Evolutionary conservation across 2,113 vertebrate genomes (phyloP).

Genomic region (Cynopterus brachyotis): DNA sequence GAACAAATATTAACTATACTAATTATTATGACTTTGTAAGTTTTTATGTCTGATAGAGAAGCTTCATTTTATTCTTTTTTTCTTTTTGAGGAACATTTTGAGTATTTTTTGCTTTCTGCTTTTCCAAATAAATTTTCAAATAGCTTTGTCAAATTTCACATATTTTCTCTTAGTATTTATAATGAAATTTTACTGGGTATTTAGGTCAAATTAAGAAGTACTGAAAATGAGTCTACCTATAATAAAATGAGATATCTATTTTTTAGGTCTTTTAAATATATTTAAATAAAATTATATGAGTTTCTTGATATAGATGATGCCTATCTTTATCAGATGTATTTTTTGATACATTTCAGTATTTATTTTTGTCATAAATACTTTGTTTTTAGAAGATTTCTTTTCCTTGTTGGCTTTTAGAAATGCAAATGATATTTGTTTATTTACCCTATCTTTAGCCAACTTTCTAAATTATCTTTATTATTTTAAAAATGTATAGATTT

Average conservation of each 20-base stretch:
- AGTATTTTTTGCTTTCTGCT: not conserved
- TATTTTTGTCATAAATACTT: not conserved
- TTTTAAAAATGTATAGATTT: not conserved
- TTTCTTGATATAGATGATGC: not conserved
- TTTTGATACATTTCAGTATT: not conserved
- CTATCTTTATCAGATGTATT: not conserved
- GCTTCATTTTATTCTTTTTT: not conserved
- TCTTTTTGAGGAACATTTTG: not conserved
- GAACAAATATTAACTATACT: not conserved
- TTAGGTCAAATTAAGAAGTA: not conserved
- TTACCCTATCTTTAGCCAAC: not conserved
- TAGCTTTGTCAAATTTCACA: not conserved
- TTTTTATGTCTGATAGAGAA: not conserved
- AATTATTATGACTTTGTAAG: not conserved
- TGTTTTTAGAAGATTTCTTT: not conserved
- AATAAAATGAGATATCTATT: not conserved
- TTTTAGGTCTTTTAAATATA: not conserved
- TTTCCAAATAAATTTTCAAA: not conserved
- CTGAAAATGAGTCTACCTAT: not conserved
- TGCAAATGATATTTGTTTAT: not conserved
- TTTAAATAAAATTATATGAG: not conserved
- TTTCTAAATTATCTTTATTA: not conserved
- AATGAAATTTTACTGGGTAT: not conserved
- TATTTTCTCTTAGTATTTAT: not conserved
- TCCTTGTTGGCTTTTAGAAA: not conserved